Conservation (phyloP, 2,113 vertebrate species). For the Amblyopsis rosae region DNA sequence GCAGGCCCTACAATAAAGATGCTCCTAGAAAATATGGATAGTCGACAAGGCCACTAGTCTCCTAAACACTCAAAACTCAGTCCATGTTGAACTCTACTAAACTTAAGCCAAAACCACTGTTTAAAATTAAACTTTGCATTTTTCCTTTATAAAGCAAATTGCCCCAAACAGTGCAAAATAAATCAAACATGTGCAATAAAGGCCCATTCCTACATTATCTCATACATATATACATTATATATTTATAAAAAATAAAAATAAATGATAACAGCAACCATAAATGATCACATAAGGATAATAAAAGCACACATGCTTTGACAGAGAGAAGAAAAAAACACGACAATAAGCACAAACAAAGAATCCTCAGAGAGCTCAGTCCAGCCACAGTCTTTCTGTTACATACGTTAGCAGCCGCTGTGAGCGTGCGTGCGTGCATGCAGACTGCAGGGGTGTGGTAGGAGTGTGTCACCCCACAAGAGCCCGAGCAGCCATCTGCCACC, state of each 20-base stretch:
- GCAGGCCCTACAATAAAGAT: conserved; percentile 28
- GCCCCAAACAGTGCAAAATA: conserved; percentile 78
- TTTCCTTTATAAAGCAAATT: conserved; percentile 54
- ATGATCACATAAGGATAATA: conserved; percentile 52
- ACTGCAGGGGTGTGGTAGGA: conserved; percentile 44
- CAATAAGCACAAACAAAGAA: conserved; percentile 54
- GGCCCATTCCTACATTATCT: conserved; percentile 61
- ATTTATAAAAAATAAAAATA: conserved; percentile 53
- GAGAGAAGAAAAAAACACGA: conserved; percentile 47
- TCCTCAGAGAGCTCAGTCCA: conserved; percentile 56
- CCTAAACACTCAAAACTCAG: conserved; percentile 44
- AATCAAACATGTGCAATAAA: conserved; percentile 74
- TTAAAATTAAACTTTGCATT: conserved; percentile 28
- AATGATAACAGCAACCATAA: conserved; percentile 52
- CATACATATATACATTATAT: conserved; percentile 27
- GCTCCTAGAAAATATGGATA: conserved; percentile 50
- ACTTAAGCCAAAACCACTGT: conserved; percentile 34
- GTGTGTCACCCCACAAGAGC: conserved; percentile 82
- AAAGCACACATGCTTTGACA: conserved; percentile 46
- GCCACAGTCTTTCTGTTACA: conserved; percentile 10
- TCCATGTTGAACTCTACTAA: neutral
- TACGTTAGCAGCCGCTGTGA: conserved; percentile 18
- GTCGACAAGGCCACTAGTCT: conserved; percentile 71
- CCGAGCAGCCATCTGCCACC: conserved; percentile 88
- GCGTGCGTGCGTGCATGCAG: conserved; percentile 24